Evolutionary conservation across 2,113 vertebrate genomes (phyloP), one percentile per base, ranked within the genome.

Genomic region (Aplodontia rufa): DNA sequence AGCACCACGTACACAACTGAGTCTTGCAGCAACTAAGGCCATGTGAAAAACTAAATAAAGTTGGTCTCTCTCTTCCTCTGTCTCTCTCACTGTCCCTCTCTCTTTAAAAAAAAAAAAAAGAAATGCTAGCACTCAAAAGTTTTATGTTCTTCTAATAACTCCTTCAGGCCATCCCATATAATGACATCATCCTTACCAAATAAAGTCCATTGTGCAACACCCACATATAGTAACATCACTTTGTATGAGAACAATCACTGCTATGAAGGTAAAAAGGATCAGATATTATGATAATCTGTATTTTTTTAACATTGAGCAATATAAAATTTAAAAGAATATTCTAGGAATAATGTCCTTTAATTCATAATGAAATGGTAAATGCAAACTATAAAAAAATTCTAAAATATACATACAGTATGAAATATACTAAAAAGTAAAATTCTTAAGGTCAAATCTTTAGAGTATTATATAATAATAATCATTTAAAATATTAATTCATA

Each of bases 161-260:
- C 97, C 98, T 98, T 95, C 93, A 98, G 98, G 98, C 97, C 85
- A 98, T 97, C 96, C 96, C 90, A 97, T 78, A 68, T 75, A 94
- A 94, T 98, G 98, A 98, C 96, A 97, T 98, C 98, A 98, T 94
- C 81, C 74, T 96, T 93, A 97, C 97, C 96, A 98, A 98, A 98
- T 96, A 98, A 98, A 97, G 97, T 4, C 96, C 96, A 96, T 98
- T 98, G 98, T 88, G 71, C 74, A 98, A 96, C 82, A 97, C 26
- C n/a, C 76, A 97, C 72, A 94, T 13, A 95, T 91, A 95, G 81
- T 0, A 10, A 5, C 96, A 96, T 95, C 96, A 93, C 76, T 97
- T 98, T 97, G 95, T 96, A 97, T 92, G 85, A 97, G 95, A 84
- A 95, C 84, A 97, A 89, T 96, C 96, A 97, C 91, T 97, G 93